A percentile compares a stretch with the other conserved stretches of the same genome.
These are phyloP conservation scores for Cephalopterus ornatus DNA, from an alignment of 2,113 vertebrate species.

Conservation along the genomic window DNA sequence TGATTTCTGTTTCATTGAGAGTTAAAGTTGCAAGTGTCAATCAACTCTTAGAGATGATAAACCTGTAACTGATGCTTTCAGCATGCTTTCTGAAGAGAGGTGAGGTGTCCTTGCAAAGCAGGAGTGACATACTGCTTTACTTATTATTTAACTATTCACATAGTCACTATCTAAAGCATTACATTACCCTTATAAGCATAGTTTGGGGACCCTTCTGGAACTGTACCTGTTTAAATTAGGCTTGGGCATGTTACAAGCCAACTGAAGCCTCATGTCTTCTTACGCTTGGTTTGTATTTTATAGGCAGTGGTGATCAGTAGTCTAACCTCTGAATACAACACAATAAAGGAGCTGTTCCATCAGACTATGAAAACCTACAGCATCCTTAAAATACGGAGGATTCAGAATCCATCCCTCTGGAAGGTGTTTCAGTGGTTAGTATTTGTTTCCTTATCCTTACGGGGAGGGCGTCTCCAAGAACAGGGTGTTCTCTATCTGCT, in stretches of 20 bases:
- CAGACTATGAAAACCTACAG: slow-evolving; percentile 75
- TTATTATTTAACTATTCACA: neutral
- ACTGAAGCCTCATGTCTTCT: neutral
- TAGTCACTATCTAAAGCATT: neutral
- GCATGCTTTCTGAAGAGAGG: neutral
- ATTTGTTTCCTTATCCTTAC: neutral
- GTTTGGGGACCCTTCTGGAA: neutral
- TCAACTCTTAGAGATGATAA: neutral
- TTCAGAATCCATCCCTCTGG: slow-evolving; percentile 85
- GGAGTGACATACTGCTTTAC: neutral
- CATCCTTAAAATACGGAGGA: slow-evolving; percentile 78
- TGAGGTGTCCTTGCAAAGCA: neutral
- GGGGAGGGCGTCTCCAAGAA: neutral
- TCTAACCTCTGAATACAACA: slow-evolving; percentile 52
- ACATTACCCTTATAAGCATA: neutral
- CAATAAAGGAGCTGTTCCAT: slow-evolving; percentile 70
- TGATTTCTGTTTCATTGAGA: neutral
- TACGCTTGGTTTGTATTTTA: neutral
- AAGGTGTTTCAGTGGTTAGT: slow-evolving; percentile 85
- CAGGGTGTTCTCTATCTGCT: neutral
- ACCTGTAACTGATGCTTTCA: neutral
- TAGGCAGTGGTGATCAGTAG: slow-evolving; percentile 72
- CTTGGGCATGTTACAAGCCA: fast-evolving
- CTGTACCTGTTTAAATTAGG: neutral
- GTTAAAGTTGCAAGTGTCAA: neutral